Evolutionary conservation across 2,113 vertebrate genomes (phyloP).

Genomic region (Fulica atra): DNA sequence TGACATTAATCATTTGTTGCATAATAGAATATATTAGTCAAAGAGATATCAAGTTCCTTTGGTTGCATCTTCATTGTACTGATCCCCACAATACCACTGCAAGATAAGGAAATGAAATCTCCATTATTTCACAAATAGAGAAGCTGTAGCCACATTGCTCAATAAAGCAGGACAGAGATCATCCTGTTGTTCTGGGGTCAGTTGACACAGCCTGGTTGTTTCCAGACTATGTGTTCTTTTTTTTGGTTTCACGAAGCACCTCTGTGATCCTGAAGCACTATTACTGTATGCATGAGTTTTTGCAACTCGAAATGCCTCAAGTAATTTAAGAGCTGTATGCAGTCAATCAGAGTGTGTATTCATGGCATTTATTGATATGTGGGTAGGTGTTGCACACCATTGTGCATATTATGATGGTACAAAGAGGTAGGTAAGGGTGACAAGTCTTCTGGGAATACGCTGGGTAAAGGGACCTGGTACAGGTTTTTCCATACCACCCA

Average conservation of each 20-base stretch:
- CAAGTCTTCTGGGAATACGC: neutral
- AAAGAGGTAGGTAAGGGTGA: neutral
- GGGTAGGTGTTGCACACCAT: neutral
- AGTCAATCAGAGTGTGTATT: neutral
- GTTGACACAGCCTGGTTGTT: neutral
- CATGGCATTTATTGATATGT: neutral
- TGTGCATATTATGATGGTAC: neutral
- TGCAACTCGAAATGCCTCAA: neutral
- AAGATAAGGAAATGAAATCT: neutral
- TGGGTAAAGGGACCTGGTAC: accelerated
- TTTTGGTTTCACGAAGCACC: neutral
- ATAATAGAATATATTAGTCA: slow-evolving; percentile 40
- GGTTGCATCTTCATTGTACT: neutral
- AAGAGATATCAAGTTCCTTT: slow-evolving; percentile 33
- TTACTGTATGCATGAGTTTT: neutral
- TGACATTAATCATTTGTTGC: slow-evolving; percentile 7
- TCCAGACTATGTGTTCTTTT: neutral
- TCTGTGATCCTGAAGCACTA: neutral
- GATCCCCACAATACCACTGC: neutral
- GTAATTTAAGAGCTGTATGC: neutral
- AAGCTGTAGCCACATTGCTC: neutral
- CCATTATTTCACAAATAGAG: neutral
- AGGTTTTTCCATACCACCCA: neutral
- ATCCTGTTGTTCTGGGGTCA: neutral
- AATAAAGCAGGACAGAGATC: neutral